A percentile compares a stretch with the other conserved stretches of the same genome.
These are phyloP conservation scores for Cottus gobio DNA, from an alignment of 2,113 vertebrate species.

Conservation along the genomic window DNA sequence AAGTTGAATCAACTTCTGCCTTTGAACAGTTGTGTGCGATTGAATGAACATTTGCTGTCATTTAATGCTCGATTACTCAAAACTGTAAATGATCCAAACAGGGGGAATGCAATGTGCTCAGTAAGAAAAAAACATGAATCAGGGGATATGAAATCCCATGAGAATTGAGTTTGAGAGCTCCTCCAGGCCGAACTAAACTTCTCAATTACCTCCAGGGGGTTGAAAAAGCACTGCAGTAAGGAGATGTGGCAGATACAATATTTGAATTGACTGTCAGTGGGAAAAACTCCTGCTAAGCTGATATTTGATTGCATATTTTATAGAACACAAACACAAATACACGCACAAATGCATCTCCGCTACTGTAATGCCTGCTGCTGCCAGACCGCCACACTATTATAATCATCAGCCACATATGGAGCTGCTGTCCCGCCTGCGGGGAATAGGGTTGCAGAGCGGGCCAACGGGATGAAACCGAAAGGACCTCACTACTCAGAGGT, in stretches of 20 bases:
- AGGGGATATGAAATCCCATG: slow-evolving; percentile 45
- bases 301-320: slow-evolving; percentile 72
- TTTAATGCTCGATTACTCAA: slow-evolving; percentile 29
- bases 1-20: neutral
- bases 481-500: slow-evolving; percentile 67
- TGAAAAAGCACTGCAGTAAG: slow-evolving; percentile 47
- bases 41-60: slow-evolving; percentile 15
- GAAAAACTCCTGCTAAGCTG: slow-evolving; percentile 50
- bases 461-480: slow-evolving; percentile 54
- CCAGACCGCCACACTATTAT: slow-evolving; percentile 44
- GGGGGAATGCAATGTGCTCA: slow-evolving; percentile 4
- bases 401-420: slow-evolving; percentile 64
- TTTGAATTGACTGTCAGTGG: slow-evolving; percentile 65
- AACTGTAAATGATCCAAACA: slow-evolving; percentile 28
- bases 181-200: slow-evolving; percentile 65
- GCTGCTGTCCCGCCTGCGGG: slow-evolving; percentile 60
- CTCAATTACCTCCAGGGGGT: slow-evolving; percentile 60
- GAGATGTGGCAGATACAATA: slow-evolving; percentile 66
- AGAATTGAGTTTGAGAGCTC: slow-evolving; percentile 56
- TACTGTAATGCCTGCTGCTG: slow-evolving; percentile 35
- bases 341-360: slow-evolving; percentile 45
- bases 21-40: neutral
- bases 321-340: slow-evolving; percentile 52
- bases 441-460: slow-evolving; percentile 45
- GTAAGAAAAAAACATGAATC: slow-evolving; percentile 28